A percentile compares a stretch with the other conserved stretches of the same genome.
phyloP scores from a whole-genome alignment of 2,797 vertebrate genomes.

The Syngnathus acus region DNA sequence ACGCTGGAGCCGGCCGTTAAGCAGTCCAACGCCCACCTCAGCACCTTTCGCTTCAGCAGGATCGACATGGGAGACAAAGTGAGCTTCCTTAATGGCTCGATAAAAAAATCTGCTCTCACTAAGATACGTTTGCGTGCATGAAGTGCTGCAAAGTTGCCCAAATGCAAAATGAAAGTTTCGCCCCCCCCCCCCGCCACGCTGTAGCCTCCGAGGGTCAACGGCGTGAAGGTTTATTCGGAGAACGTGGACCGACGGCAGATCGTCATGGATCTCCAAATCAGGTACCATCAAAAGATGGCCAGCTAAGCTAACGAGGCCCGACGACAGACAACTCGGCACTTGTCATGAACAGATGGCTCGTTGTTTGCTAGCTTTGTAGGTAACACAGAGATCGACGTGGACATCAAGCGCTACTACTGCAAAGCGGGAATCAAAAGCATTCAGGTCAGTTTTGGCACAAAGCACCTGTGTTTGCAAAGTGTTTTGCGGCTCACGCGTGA shows the following conservation, averaged over 20 bases:
- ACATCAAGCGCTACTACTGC: conserved; percentile 96
- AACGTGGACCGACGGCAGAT: conserved; percentile 97
- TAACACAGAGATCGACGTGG: conserved; percentile 92
- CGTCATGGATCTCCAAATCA: conserved; percentile 96
- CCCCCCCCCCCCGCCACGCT: neutral
- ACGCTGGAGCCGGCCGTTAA: conserved; percentile 91
- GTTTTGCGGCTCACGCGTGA: conserved; percentile 8
- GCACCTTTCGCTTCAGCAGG: conserved; percentile 92
- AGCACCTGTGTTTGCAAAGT: neutral
- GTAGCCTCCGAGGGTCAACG: conserved; percentile 92
- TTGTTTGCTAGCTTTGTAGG: conserved; percentile 83
- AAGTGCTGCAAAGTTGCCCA: too few relatives aligned
- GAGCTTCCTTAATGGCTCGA: conserved; percentile 23
- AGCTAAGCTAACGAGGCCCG: neutral
- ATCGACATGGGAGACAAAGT: conserved; percentile 91
- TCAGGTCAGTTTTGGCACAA: conserved; percentile 71
- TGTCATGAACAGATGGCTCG: neutral
- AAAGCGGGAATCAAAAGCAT: conserved; percentile 96
- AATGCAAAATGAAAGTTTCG: neutral
- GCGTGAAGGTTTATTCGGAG: conserved; percentile 95
- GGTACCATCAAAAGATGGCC: conserved; percentile 57
- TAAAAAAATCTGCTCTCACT: too few relatives aligned
- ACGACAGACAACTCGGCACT: neutral
- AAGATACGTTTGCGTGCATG: too few relatives aligned
- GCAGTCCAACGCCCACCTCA: conserved; percentile 82